These are phyloP conservation scores for Rallus limicola DNA, from an alignment of 2,113 vertebrate species.

Conservation along the genomic window DNA sequence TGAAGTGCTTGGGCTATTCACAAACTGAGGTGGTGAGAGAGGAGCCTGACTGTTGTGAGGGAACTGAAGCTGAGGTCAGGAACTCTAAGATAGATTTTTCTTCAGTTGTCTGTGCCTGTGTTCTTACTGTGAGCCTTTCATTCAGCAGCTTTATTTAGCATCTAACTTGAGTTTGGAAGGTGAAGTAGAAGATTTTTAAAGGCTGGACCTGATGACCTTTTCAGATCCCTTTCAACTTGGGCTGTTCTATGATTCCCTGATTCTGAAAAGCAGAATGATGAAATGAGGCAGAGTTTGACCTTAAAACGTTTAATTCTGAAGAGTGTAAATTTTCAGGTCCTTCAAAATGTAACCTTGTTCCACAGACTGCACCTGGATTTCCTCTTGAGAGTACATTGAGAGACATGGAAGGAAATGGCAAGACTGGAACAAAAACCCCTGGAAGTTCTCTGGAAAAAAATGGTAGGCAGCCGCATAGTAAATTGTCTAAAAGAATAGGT, in stretches of 20 bases:
- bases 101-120: neutral
- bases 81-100: neutral
- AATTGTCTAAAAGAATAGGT: slow-evolving; percentile 1
- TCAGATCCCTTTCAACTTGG: neutral
- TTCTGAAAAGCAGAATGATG: neutral
- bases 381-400: neutral
- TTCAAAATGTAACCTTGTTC: slow-evolving; percentile 64
- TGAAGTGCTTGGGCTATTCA: neutral
- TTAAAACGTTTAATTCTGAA: slow-evolving; percentile 14
- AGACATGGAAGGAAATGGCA: slow-evolving; percentile 25
- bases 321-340: neutral
- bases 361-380: slow-evolving; percentile 56
- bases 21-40: neutral
- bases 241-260: neutral
- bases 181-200: neutral
- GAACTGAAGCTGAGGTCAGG: neutral
- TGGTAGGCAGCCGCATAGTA: neutral
- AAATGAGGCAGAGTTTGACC: neutral
- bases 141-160: neutral
- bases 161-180: neutral
- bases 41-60: neutral
- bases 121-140: neutral
- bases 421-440: slow-evolving; percentile 9
- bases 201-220: neutral
- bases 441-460: slow-evolving; percentile 22